Evolutionary conservation across 2,888 invertebrate species (phyloP).

Genomic region (Eupithecia subfuscata): DNA sequence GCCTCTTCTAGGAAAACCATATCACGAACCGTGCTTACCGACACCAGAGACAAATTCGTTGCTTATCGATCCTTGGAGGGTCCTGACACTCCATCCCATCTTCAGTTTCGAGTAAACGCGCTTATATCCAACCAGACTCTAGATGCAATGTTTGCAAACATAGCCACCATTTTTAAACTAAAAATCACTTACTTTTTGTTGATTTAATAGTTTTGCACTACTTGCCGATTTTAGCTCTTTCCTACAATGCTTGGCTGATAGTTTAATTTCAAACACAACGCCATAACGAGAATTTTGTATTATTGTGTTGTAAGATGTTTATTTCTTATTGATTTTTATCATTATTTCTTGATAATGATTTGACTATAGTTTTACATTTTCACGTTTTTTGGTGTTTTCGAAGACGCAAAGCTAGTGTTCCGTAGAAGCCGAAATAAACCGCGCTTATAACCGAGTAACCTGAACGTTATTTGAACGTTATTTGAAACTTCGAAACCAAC

Average conservation of each 20-base stretch:
- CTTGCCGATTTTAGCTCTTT: too few species aligned
- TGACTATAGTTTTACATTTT: neutral
- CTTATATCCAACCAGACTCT: neutral
- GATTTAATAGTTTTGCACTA: too few species aligned
- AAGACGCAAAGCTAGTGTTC: neutral
- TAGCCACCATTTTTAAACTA: neutral
- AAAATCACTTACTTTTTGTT: too few species aligned
- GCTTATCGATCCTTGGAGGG: too few species aligned
- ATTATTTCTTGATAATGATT: neutral
- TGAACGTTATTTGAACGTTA: slow-evolving; percentile 3
- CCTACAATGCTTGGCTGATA: too few species aligned
- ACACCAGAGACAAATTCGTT: neutral
- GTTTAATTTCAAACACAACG: too few species aligned
- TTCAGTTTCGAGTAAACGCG: neutral
- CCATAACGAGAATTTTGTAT: too few species aligned
- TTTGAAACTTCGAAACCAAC: too few species aligned
- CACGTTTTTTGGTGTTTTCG: neutral
- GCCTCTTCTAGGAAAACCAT: neutral
- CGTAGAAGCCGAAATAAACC: neutral
- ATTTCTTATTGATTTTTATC: too few species aligned
- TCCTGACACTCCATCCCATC: neutral
- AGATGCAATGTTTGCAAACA: neutral
- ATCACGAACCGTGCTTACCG: neutral
- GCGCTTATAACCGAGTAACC: neutral
- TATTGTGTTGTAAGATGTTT: neutral